Conservation (phyloP, 2,797 vertebrate genomes). For the Artibeus lituratus region DNA sequence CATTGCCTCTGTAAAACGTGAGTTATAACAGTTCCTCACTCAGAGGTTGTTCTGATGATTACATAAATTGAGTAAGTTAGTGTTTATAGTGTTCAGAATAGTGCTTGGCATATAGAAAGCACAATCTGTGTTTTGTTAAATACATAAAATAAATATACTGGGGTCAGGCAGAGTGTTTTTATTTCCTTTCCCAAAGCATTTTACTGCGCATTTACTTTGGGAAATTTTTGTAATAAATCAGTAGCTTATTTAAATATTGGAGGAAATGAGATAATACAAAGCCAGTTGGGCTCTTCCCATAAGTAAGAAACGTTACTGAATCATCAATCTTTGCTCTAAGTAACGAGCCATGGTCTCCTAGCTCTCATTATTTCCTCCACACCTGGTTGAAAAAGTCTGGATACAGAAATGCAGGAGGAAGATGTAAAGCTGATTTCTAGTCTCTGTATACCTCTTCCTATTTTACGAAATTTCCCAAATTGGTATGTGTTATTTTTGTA, state of each 20-base stretch:
- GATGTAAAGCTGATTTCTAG: background rate
- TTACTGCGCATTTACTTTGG: conserved; percentile 40
- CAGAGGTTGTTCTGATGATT: background rate
- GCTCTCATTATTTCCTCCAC: background rate
- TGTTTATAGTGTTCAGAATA: background rate
- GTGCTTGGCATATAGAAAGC: background rate
- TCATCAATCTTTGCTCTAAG: background rate
- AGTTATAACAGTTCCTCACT: background rate
- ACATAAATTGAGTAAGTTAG: background rate
- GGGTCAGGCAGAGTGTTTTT: background rate
- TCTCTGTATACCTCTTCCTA: background rate
- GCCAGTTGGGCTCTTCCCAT: background rate
- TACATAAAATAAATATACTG: background rate
- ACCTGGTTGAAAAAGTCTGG: background rate
- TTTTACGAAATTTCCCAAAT: conserved; percentile 21
- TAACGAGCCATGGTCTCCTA: background rate
- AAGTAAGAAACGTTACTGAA: background rate
- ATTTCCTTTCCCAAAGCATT: conserved; percentile 26
- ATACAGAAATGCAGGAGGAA: background rate
- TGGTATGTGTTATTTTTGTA: background rate
- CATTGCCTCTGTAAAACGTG: background rate
- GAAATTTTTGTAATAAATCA: conserved; percentile 34
- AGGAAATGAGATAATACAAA: conserved; percentile 4
- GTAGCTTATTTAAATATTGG: background rate
- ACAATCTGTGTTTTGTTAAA: background rate